Conservation (phyloP, 2,888 invertebrate genomes). For the Drosophila prolongata region DNA sequence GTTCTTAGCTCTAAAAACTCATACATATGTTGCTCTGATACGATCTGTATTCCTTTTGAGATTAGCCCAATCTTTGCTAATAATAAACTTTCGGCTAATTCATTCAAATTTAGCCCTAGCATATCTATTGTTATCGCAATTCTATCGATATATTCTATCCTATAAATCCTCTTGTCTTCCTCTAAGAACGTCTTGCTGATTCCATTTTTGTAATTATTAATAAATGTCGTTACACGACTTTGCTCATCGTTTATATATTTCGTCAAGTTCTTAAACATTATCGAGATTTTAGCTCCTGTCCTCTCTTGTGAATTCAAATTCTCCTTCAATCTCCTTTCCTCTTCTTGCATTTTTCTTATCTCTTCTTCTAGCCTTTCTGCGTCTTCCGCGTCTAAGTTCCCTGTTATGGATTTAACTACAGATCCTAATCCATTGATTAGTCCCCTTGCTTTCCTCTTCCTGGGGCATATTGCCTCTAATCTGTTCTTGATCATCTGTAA, state of each 20-base stretch:
- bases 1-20: too few species aligned
- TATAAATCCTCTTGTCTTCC: not conserved
- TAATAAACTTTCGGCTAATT: conserved; percentile 1
- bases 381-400: too few species aligned
- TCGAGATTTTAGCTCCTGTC: not conserved
- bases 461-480: not conserved
- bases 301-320: not conserved
- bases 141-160: not conserved
- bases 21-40: too few species aligned
- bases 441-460: not conserved
- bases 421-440: too few species aligned
- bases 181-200: not conserved
- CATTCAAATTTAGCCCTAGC: not conserved
- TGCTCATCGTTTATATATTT: not conserved
- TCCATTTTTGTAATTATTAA: not conserved
- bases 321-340: not conserved
- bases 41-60: too few species aligned
- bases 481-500: not conserved
- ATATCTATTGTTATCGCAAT: conserved; percentile 1
- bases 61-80: not conserved
- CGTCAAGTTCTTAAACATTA: not conserved
- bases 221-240: not conserved
- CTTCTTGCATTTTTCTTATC: not conserved
- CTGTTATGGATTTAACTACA: too few species aligned
- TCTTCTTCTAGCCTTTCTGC: too few species aligned